Conservation (phyloP, 2,797 vertebrate genomes). For the Urophycis tenuis region DNA sequence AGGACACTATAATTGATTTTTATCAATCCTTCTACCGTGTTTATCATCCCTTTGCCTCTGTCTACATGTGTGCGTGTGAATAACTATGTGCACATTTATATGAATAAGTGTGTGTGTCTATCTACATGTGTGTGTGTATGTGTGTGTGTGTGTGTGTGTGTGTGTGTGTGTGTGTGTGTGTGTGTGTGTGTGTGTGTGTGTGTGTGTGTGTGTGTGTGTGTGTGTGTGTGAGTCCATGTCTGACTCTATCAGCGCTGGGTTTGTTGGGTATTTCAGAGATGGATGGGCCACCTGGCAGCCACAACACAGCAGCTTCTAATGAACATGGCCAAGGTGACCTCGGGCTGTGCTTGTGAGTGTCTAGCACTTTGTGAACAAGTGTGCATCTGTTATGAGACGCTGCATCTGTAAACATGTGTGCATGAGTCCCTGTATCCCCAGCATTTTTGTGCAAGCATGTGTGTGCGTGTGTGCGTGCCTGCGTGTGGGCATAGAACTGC, state of each 20-base stretch:
- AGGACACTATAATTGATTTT: no score
- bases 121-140: not conserved
- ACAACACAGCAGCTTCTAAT: slow-evolving; percentile 64
- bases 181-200: not conserved
- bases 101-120: not conserved
- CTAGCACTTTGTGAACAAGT: not conserved
- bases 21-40: no score
- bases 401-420: not conserved
- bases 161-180: not conserved
- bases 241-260: slow-evolving; percentile 38
- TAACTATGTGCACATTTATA: not conserved
- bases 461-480: not conserved
- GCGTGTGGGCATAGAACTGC: not conserved
- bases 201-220: not conserved
- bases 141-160: not conserved
- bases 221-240: not conserved
- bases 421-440: no score
- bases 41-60: not conserved
- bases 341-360: not conserved
- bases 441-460: no score
- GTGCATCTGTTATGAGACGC: slow-evolving; percentile 25
- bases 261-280: slow-evolving; percentile 61
- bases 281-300: slow-evolving; percentile 65
- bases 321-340: slow-evolving; percentile 61
- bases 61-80: not conserved